Percentiles rank a stretch among this genome's conserved stretches.
These are phyloP conservation scores for Anoura caudifer DNA, from an alignment of 2,113 vertebrate genomes.

Conservation along the genomic window DNA sequence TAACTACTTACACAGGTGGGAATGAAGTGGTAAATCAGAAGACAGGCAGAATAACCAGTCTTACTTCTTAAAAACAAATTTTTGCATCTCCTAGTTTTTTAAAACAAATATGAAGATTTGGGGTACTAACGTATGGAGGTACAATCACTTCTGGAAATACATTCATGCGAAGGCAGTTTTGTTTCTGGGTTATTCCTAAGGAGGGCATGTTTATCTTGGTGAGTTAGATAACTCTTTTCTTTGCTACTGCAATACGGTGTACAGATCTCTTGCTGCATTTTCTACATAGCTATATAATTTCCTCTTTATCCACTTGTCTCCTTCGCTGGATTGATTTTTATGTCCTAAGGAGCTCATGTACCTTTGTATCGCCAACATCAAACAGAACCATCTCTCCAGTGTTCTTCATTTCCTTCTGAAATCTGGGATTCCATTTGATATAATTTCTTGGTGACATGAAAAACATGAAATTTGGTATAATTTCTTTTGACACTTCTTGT, in stretches of 20 bases:
- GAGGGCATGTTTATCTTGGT: not conserved
- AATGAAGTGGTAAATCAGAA: not conserved
- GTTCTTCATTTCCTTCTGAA: not conserved
- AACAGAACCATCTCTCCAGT: not conserved
- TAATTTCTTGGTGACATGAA: not conserved
- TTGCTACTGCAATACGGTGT: not conserved
- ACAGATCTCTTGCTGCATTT: not conserved
- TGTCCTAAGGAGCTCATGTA: not conserved
- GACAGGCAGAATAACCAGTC: not conserved
- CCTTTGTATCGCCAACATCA: not conserved
- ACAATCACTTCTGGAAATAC: not conserved
- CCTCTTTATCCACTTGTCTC: not conserved
- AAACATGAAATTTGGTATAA: not conserved
- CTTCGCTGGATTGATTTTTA: not conserved
- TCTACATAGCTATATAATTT: not conserved
- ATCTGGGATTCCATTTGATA: not conserved
- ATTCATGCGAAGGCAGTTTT: not conserved
- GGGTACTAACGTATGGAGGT: not conserved
- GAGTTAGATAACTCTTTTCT: not conserved
- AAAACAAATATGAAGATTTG: not conserved
- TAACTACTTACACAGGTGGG: not conserved
- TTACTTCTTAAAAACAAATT: not conserved
- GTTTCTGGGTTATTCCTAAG: not conserved
- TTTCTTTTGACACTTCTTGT: not conserved
- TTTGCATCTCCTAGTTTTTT: not conserved